phyloP scores from a whole-genome alignment of 2,797 vertebrate species.

The Propithecus deckenii region DNA sequence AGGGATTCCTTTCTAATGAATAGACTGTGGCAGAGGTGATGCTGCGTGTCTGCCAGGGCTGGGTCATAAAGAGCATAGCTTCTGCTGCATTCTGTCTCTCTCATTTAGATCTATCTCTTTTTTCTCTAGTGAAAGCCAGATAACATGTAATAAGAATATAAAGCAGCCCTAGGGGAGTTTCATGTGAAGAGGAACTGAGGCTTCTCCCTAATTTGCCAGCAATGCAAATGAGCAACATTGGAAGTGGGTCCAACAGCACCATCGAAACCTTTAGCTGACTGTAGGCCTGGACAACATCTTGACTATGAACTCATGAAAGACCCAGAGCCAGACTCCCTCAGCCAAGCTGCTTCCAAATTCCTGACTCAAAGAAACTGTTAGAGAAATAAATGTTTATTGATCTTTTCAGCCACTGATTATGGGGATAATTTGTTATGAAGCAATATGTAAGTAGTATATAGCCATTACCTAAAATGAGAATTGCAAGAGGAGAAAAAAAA shows the following conservation, averaged over 20 bases:
- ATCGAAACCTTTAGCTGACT: not conserved
- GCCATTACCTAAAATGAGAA: not conserved
- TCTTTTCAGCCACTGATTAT: not conserved
- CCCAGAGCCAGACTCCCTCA: not conserved
- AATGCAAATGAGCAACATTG: not conserved
- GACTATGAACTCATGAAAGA: not conserved
- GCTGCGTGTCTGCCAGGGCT: not conserved
- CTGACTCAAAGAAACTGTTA: not conserved
- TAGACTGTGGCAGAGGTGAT: not conserved
- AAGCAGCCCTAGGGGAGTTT: not conserved
- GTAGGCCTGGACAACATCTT: not conserved
- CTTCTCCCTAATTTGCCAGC: not conserved
- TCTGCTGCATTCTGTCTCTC: not conserved
- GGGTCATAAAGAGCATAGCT: not conserved
- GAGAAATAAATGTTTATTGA: not conserved
- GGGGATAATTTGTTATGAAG: not conserved
- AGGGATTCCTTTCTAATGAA: not conserved
- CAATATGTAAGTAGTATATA: not conserved
- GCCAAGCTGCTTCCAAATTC: not conserved
- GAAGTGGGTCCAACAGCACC: not conserved
- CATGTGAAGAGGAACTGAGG: not conserved
- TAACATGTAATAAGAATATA: not conserved
- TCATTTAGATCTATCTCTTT: not conserved
- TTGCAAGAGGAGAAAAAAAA: not conserved
- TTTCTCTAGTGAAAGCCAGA: not conserved